Conservation (phyloP, 2,888 invertebrate species). For the Isotomurus palustris region DNA sequence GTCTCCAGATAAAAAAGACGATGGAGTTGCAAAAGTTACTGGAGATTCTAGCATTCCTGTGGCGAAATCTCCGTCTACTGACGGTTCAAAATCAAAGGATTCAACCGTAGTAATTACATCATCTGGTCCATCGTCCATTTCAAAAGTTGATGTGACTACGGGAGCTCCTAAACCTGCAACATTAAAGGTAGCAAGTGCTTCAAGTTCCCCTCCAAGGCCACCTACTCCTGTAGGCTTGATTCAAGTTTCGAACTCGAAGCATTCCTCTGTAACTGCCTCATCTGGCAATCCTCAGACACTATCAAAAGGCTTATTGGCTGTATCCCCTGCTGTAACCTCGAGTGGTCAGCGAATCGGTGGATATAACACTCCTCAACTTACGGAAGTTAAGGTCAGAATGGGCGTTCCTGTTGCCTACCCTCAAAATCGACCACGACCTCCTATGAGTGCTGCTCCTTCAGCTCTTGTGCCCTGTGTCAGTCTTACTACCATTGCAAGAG, state of each 20-base stretch:
- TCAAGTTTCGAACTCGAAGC: neutral
- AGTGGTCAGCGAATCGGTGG: neutral
- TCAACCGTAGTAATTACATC: neutral
- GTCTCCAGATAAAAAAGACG: constrained; percentile 40
- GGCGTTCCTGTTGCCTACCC: too few relatives aligned
- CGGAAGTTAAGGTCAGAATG: too few relatives aligned
- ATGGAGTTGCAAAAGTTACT: constrained; percentile 7
- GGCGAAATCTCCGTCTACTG: constrained; percentile 2
- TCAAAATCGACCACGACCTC: too few relatives aligned
- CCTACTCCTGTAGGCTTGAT: neutral
- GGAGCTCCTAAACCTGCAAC: constrained; percentile 2
- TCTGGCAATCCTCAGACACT: constrained; percentile 2
- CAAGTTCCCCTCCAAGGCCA: constrained; percentile 3
- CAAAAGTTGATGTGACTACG: neutral
- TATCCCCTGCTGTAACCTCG: constrained; percentile 1
- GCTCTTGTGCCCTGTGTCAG: too few relatives aligned
- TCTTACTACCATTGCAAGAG: too few relatives aligned
- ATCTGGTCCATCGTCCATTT: neutral
- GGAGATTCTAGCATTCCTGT: too few relatives aligned
- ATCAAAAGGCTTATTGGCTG: constrained; percentile 8
- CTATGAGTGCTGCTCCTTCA: too few relatives aligned
- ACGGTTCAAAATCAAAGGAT: neutral
- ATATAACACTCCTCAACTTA: constrained; percentile 1
- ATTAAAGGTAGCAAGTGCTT: constrained; percentile 1
- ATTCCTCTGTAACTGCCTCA: neutral